Evolutionary conservation across 2,888 invertebrate species (phyloP), one percentile per base, ranked within the genome.

Genomic region (Trachelus troglodyta): DNA sequence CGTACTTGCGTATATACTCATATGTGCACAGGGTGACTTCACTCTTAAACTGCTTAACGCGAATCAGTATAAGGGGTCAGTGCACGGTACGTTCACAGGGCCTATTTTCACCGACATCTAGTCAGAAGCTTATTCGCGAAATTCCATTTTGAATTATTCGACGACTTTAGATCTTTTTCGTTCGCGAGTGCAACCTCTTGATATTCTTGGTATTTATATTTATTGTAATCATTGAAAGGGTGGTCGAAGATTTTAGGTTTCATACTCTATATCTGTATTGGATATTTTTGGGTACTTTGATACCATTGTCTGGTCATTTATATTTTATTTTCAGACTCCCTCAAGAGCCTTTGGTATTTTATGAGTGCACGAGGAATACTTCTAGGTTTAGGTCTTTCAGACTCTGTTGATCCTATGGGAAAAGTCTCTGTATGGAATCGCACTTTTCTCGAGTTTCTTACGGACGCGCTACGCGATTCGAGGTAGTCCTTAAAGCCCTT

Each of bases 401-500:
- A 1, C 9, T 23, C 9, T 23, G 15, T 23, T 23, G 23, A 56
- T 56, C 15, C 15, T 56, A 23, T 56, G 23, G 56, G 56, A 1
- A 56, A 1, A 56, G 56, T 56, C 1, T 4, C 56, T 56, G 23
- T 56, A 56, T 9, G 15, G 56, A 56, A 23, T 56, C 56, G 56
- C 23, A 56, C 56, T 23, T 56, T 1, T 0, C 6, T 56, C 9
- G 9, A 9, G 23, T 2, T 23, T 56, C 1, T 23, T 56, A 2
- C 9, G 56, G 23, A 56, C 23, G 56, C 23, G 33, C 71, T 23
- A 23, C 71, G 31, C 71, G n/a, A 71, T 33, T 34, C 31, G 12
- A 12, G 71, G 33, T 31, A 34, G 71, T 9, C 15, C 76, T 71
- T 75, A 71, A 75, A 74, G 75, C 76, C 77, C 80, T 78, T 77